Evolutionary conservation across 53 echinoderm and acorn worm species (phyloP).

Genomic region (Antedon mediterranea): DNA sequence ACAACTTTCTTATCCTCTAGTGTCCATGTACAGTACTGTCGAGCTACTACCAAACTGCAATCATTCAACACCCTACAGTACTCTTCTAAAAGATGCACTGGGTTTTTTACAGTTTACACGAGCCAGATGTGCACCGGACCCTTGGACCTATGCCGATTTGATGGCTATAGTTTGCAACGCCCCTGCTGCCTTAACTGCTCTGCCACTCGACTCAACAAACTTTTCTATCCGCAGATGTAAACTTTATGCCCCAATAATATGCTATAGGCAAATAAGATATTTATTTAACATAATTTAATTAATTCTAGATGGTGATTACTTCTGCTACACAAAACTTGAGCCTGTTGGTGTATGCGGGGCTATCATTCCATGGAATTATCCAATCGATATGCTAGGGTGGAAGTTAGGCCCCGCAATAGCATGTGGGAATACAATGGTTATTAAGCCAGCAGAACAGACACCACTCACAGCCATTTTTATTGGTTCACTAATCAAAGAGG

Average conservation of each 20-base stretch:
- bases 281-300: too few species aligned
- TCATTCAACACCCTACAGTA: too few species aligned
- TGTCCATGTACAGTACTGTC: too few species aligned
- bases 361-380: constrained; percentile 47
- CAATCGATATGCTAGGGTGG: constrained; percentile 20
- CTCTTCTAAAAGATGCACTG: too few species aligned
- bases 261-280: neutral
- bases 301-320: constrained; percentile 30
- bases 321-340: constrained; percentile 37
- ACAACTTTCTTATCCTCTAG: too few species aligned
- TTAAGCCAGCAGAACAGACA: constrained; percentile 44
- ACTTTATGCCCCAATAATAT: neutral
- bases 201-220: too few species aligned
- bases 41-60: too few species aligned
- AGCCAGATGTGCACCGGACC: too few species aligned
- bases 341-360: constrained; percentile 42
- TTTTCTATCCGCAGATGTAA: neutral
- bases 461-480: constrained; percentile 30
- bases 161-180: too few species aligned
- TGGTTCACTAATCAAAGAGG: constrained; percentile 35
- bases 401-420: constrained; percentile 37
- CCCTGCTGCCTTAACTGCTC: too few species aligned
- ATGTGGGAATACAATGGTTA: constrained; percentile 36
- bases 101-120: too few species aligned
- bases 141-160: too few species aligned